Evolutionary conservation across 1,140 invertebrate species (phyloP).

Genomic region (Nixonia krombeini): DNA sequence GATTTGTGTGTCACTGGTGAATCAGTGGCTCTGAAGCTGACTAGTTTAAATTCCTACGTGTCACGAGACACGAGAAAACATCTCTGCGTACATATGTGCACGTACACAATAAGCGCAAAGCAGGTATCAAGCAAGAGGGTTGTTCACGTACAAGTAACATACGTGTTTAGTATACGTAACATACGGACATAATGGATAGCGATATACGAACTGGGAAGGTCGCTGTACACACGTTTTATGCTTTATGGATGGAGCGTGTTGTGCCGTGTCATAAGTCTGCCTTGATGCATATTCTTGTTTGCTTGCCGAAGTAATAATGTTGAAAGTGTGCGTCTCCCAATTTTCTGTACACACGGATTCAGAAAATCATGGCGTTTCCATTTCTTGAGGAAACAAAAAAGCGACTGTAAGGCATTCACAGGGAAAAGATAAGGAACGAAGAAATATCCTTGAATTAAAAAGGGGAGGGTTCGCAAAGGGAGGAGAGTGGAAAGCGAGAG

Average conservation of each 20-base stretch:
- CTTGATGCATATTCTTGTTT: slow-evolving; percentile 59
- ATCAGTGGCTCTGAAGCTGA: not conserved
- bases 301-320: slow-evolving; percentile 53
- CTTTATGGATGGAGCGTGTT: slow-evolving; percentile 51
- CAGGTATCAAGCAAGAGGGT: slow-evolving; percentile 4
- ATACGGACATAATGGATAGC: slow-evolving; percentile 10
- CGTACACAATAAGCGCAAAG: slow-evolving; percentile 25
- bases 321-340: slow-evolving; percentile 7
- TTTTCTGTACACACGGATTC: slow-evolving; percentile 3
- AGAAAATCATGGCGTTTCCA: slow-evolving; percentile 9
- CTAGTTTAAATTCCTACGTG: not conserved
- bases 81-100: slow-evolving; percentile 18
- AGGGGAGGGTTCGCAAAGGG: not conserved
- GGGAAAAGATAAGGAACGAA: slow-evolving; percentile 17
- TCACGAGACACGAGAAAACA: not conserved
- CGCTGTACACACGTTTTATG: slow-evolving; percentile 37
- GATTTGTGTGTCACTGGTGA: slow-evolving; percentile 2
- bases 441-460: slow-evolving; percentile 18
- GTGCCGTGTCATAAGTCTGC: slow-evolving; percentile 49
- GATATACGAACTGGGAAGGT: slow-evolving; percentile 8
- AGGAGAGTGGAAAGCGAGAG: not conserved
- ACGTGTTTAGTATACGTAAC: slow-evolving; percentile 5
- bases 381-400: slow-evolving; percentile 16
- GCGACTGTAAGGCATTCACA: slow-evolving; percentile 12
- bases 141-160: slow-evolving; percentile 14